Evolutionary conservation across 37 sponge, comb jelly and placozoan species (phyloP).

Genomic region (Spongilla lacustris): DNA sequence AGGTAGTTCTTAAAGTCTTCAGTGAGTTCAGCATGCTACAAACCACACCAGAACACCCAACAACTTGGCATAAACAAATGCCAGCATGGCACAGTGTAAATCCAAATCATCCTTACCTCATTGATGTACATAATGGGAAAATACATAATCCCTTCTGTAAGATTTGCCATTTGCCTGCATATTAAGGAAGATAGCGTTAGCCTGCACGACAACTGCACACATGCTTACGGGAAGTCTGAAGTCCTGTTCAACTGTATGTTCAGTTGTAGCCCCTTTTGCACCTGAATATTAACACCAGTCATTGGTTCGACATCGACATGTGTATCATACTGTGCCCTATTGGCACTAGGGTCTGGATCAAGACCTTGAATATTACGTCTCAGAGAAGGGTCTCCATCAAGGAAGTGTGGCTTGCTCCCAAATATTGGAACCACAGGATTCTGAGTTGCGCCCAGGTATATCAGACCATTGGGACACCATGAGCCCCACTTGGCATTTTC

Average conservation of each 20-base stretch:
- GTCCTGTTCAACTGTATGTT: constrained; percentile 59
- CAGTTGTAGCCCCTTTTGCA: constrained; percentile 54
- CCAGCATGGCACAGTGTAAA: too few relatives aligned
- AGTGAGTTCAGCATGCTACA: constrained; percentile 60
- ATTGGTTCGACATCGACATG: constrained; percentile 68
- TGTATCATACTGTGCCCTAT: constrained; percentile 53
- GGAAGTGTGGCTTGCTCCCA: constrained; percentile 85
- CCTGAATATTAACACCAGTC: constrained; percentile 63
- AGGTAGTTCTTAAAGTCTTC: constrained; percentile 31
- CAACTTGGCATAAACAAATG: too few relatives aligned
- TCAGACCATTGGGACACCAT: constrained; percentile 69
- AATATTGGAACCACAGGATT: constrained; percentile 63
- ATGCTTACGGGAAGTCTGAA: constrained; percentile 16
- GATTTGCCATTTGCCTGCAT: not conserved
- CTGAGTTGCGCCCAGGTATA: constrained; percentile 69
- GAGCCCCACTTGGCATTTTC: constrained; percentile 66
- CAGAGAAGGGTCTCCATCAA: constrained; percentile 72
- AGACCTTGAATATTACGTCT: constrained; percentile 48
- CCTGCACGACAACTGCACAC: not conserved
- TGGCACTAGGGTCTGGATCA: constrained; percentile 10
- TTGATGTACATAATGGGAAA: constrained; percentile 65
- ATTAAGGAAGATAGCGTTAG: not conserved
- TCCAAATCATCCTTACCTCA: constrained; percentile 46
- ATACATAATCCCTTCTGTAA: constrained; percentile 48
- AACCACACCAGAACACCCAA: not conserved